Base-by-base conservation (phyloP, 2,888 invertebrate genomes). In the Chaitophorus viminalis region DNA sequence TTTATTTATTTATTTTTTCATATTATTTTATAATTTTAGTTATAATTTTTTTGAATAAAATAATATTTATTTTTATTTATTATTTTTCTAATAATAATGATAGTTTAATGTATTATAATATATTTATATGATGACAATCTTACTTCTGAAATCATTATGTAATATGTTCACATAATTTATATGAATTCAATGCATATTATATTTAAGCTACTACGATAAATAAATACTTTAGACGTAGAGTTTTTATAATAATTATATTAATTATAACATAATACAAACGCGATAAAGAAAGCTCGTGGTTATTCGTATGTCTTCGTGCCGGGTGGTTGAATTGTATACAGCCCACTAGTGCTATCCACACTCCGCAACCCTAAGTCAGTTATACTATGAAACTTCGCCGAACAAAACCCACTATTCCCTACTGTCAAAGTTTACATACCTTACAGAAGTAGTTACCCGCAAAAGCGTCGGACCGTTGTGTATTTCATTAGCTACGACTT, bases 381-480 rank as follows among this genome's bases (percentile, higher is more conserved):
- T 31, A n/a, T 68, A 81, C 39, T 46, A 9, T 14, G 39, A 68
- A 81, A 81, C 81, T 81, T 81, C 0, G 68, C 21, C 74, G 39
- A 83, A 83, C 39, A 36, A 74, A 60, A 75, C 75, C 83, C 75
- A 75, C 74, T 52, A 33, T 33, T 75, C 25, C 33, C 36, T 1
- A 33, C 75, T 14, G 52, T 75, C 75, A 75, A 83, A 75, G 60
- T 83, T 83, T 75, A 46, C 52, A 54, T 72, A 75, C 65, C 75
- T 36, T 25, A 18, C 60, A 17, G 39, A 14, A 52, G 46, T 68
- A 82, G n/a, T 70, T 82, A 60, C 60, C 60, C 31, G n/a, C 17
- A 68, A 85, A 85, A 85, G 76, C 77, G 84, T 68, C 52, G 68
- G 33, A 68, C 68, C 84, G 68, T 68, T 60, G 52, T 14, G 65